These are phyloP conservation scores for Pseudobourletiella spinata DNA, from an alignment of 1,140 invertebrate species.

Conservation along the genomic window DNA sequence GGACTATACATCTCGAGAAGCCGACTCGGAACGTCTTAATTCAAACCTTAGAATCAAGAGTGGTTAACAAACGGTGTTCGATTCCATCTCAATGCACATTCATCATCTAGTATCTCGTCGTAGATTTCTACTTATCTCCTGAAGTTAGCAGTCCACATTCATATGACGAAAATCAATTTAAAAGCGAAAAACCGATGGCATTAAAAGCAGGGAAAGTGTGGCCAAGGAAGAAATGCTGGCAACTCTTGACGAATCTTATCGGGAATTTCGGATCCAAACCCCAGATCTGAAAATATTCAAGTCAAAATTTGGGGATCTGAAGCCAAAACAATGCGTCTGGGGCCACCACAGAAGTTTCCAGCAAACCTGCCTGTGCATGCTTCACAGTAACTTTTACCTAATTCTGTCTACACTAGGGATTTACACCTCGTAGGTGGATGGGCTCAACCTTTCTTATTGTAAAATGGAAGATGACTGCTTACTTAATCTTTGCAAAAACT, in stretches of 20 bases:
- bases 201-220: background rate
- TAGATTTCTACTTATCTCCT: too few species aligned
- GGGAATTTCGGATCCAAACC: background rate
- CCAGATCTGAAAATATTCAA: background rate
- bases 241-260: background rate
- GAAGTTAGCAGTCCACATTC: too few species aligned
- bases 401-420: background rate
- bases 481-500: background rate
- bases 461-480: background rate
- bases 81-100: too few species aligned
- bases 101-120: too few species aligned
- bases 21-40: too few species aligned
- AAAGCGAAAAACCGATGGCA: too few species aligned
- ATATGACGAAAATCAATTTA: too few species aligned
- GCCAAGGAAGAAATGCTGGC: background rate
- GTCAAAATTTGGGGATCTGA: background rate
- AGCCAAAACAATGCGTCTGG: background rate
- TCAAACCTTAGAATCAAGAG: too few species aligned
- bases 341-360: background rate
- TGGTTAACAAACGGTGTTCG: too few species aligned
- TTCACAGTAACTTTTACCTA: background rate
- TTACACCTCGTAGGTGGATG: background rate
- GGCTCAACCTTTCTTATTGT: background rate
- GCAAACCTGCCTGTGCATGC: background rate
- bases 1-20: too few species aligned